Percentiles rank a stretch among this genome's conserved stretches.
phyloP scores from a whole-genome alignment of 2,797 vertebrate species.

The Ctenopoma multispine region DNA sequence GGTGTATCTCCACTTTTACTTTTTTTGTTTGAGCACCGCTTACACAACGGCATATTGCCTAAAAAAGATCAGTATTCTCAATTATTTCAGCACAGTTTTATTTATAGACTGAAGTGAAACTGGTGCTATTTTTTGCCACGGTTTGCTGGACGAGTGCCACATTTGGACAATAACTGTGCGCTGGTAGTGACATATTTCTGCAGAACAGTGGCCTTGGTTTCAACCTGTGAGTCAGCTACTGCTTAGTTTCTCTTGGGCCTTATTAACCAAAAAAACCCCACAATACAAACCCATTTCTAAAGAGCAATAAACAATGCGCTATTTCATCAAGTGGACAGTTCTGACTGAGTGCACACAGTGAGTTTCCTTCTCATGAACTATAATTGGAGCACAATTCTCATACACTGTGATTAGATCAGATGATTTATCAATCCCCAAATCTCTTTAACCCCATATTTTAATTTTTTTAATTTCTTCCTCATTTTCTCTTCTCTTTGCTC shows the following conservation, averaged over 20 bases:
- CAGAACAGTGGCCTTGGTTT: constrained; percentile 42
- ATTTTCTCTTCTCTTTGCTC: constrained; percentile 21
- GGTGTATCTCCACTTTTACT: not conserved
- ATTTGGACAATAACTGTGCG: constrained; percentile 44
- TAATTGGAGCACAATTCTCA: not conserved
- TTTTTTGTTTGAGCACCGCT: too few relatives aligned
- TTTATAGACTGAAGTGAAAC: constrained; percentile 53
- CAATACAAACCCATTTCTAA: constrained; percentile 38
- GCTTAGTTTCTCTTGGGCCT: constrained; percentile 22
- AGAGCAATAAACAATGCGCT: constrained; percentile 40
- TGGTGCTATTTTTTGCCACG: constrained; percentile 42
- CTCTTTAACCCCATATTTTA: constrained; percentile 5
- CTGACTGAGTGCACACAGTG: constrained; percentile 20
- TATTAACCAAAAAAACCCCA: constrained; percentile 15
- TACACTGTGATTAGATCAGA: constrained; percentile 18
- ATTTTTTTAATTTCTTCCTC: constrained; percentile 1
- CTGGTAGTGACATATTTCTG: constrained; percentile 48
- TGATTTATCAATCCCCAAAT: constrained; percentile 7
- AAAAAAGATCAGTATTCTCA: not conserved
- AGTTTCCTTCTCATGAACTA: constrained; percentile 23
- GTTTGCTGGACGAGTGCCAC: constrained; percentile 66
- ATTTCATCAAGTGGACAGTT: constrained; percentile 39
- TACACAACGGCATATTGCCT: not conserved
- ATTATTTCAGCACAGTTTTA: constrained; percentile 12
- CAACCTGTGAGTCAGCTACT: constrained; percentile 63